Percentiles rank a stretch among this genome's conserved stretches.
phyloP scores from a whole-genome alignment of 2,113 vertebrate genomes.

The Oreochromis tanganicae region DNA sequence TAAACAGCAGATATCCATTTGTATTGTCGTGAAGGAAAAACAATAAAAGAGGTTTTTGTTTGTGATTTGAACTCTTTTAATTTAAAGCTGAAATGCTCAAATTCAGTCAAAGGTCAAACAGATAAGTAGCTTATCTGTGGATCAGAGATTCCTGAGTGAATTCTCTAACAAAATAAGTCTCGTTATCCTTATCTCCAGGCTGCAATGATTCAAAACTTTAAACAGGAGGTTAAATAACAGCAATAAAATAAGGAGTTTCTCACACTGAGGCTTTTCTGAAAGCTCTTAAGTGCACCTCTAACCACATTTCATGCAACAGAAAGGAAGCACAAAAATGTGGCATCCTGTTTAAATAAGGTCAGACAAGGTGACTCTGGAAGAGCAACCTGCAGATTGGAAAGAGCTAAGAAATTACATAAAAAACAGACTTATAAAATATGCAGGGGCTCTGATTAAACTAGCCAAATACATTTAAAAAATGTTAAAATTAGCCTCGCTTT shows the following conservation, averaged over 20 bases:
- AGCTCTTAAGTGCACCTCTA: neutral
- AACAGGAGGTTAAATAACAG: neutral
- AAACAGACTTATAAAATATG: neutral
- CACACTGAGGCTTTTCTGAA: neutral
- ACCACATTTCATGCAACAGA: neutral
- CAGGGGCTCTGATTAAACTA: neutral
- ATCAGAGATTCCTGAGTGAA: neutral
- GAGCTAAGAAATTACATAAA: neutral
- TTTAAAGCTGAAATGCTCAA: neutral
- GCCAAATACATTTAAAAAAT: neutral
- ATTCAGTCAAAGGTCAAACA: neutral
- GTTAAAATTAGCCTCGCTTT: fast-evolving
- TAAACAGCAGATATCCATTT: neutral
- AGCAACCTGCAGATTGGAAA: neutral
- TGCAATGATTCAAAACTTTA: neutral
- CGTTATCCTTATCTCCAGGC: neutral
- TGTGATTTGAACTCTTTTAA: neutral
- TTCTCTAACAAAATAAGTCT: neutral
- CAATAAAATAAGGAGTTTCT: neutral
- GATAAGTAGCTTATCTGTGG: neutral
- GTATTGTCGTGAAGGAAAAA: neutral
- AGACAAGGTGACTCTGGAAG: neutral
- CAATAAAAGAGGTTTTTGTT: neutral
- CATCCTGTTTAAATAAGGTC: neutral
- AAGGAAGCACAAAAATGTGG: neutral